Conservation (phyloP, 2,888 invertebrate genomes). For the Bellardia pandia region DNA sequence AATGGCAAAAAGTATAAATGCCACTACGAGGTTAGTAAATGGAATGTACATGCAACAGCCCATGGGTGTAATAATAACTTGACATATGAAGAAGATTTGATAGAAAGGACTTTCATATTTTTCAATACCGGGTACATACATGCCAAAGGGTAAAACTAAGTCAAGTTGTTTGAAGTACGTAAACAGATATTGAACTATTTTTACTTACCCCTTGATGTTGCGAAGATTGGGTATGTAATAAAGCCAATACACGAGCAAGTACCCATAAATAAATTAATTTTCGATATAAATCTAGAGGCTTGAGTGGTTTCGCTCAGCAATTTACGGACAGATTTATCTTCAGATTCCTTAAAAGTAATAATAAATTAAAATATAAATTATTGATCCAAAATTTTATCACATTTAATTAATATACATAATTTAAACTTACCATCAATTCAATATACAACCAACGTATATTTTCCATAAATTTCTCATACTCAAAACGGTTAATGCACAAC, state of each 20-base stretch:
- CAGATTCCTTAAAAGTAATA: conserved; percentile 67
- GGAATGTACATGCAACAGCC: conserved; percentile 76
- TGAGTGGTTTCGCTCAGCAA: conserved; percentile 75
- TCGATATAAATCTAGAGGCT: conserved; percentile 75
- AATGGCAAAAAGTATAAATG: conserved; percentile 75
- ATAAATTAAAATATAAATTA: neutral
- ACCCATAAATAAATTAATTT: conserved; percentile 78
- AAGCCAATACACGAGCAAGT: conserved; percentile 77
- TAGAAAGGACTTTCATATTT: conserved; percentile 70
- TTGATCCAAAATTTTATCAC: no score
- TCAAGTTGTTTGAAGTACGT: neutral
- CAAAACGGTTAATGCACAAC: conserved; percentile 75
- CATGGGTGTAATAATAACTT: conserved; percentile 73
- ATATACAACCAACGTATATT: conserved; percentile 75
- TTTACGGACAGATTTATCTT: conserved; percentile 70
- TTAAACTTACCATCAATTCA: conserved; percentile 73
- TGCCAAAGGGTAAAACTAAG: conserved; percentile 75
- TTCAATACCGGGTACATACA: conserved; percentile 74
- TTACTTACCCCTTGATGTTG: conserved; percentile 75
- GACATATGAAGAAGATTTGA: conserved; percentile 73
- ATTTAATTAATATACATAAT: neutral
- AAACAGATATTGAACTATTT: neutral
- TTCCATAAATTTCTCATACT: conserved; percentile 77
- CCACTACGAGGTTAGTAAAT: conserved; percentile 74
- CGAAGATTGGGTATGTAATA: conserved; percentile 78